These are phyloP conservation scores for Torymus auratus DNA, from an alignment of 2,888 invertebrate species.

Conservation along the genomic window DNA sequence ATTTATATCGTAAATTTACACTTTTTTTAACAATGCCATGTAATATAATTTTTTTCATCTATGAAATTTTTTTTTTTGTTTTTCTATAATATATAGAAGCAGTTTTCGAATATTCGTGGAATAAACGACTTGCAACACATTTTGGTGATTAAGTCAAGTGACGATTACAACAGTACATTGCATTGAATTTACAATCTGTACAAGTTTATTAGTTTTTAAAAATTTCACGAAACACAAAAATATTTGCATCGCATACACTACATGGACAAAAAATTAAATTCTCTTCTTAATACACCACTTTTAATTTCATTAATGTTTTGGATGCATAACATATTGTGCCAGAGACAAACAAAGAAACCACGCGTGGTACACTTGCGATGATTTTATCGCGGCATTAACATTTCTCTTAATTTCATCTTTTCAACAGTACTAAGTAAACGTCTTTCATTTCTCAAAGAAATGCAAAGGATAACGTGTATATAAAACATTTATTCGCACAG, in stretches of 20 bases:
- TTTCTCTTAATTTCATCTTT: conserved; percentile 31
- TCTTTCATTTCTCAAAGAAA: conserved; percentile 52
- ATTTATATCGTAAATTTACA: no score
- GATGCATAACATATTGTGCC: conserved; percentile 44
- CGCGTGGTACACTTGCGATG: conserved; percentile 44
- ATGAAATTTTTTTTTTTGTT: no score
- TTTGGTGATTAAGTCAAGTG: conserved; percentile 6
- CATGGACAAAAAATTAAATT: conserved; percentile 34
- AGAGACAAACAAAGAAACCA: conserved; percentile 46
- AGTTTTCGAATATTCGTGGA: no score
- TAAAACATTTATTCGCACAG: conserved; percentile 63
- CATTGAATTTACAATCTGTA: conserved; percentile 42
- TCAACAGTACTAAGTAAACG: conserved; percentile 47
- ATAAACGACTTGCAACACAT: not conserved
- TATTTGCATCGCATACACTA: conserved; percentile 16
- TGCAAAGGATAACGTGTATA: conserved; percentile 58
- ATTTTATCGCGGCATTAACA: conserved; percentile 33
- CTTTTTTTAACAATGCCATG: no score
- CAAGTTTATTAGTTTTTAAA: conserved; percentile 45
- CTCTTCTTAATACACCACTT: conserved; percentile 14
- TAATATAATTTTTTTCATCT: no score
- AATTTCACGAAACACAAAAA: conserved; percentile 48
- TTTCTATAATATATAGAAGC: no score
- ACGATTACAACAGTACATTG: conserved; percentile 1
- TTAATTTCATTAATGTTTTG: conserved; percentile 33